Evolutionary conservation across 2,888 invertebrate genomes (phyloP).

Genomic region (Autographa pulchrina): DNA sequence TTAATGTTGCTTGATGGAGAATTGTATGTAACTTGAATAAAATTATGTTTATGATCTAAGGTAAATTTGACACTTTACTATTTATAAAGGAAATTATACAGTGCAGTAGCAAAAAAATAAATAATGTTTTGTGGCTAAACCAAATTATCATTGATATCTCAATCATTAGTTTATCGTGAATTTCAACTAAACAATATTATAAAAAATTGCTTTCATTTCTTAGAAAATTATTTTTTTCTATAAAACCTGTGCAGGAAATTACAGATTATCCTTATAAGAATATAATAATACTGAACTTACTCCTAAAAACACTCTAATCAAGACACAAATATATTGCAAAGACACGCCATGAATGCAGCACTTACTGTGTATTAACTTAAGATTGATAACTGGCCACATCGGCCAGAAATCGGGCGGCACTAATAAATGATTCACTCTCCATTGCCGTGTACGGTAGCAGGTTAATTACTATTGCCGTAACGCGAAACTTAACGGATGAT

Average conservation of each 20-base stretch:
- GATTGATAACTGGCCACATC: slow-evolving; percentile 61
- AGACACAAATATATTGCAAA: neutral
- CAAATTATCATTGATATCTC: too few species aligned
- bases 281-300: too few species aligned
- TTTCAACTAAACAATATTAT: too few species aligned
- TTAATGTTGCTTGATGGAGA: slow-evolving; percentile 8
- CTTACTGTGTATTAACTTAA: slow-evolving; percentile 44
- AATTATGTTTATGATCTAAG: neutral
- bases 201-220: too few species aligned
- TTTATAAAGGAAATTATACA: too few species aligned
- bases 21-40: neutral
- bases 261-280: too few species aligned
- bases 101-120: too few species aligned
- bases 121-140: too few species aligned
- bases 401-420: slow-evolving; percentile 53
- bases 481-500: slow-evolving; percentile 74
- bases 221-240: too few species aligned
- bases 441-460: slow-evolving; percentile 66
- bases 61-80: too few species aligned
- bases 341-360: slow-evolving; percentile 9
- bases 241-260: too few species aligned
- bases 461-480: slow-evolving; percentile 76
- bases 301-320: neutral
- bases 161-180: too few species aligned
- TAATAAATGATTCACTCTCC: slow-evolving; percentile 71